Evolutionary conservation across 2,113 vertebrate genomes (phyloP), one percentile per base, ranked within the genome.

Genomic region (Zosterops lateralis): DNA sequence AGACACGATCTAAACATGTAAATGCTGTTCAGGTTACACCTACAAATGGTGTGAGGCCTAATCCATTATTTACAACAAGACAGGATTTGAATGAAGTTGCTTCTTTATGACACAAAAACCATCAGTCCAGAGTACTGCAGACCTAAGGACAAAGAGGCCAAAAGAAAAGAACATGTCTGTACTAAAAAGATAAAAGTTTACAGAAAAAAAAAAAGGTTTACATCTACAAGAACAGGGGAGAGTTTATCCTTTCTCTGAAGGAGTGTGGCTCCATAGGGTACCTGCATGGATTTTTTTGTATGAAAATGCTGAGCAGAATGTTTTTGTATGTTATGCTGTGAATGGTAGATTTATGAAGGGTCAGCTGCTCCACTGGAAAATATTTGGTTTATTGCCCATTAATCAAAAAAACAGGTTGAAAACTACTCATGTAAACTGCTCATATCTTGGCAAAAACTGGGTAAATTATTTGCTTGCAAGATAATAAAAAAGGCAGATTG

Each of bases 401-500:
- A 67, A 91, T 48, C 12, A 75, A 71, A 92, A 93, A 80, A 53
- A 72, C 0, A 2, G 25, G 13, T 50, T 71, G 36, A 84, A 89
- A 95, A 66, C 15, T 7, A 11, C 29, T 71, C 14, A 2, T 60
- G 44, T 72, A 71, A 87, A 67, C 57, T 61, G 36, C 25, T 79
- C 7, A 10, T 68, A 84, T 92, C 77, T 79, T 79, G 72, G 66
- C 24, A 72, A 72, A 89, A 84, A 47, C 9, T 47, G 45, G 66
- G 32, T 22, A 81, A 81, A 84, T 86, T 84, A 28, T 76, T 83
- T 84, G 67, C 47, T 70, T 84, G 61, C 61, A 72, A 45, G 56
- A 64, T 68, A 94, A 95, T 92, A 94, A 93, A 88, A 94, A 94
- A 78, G 75, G 75, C 90, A 90, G 67, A 91, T 76, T 90, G 67